Evolutionary conservation across 2,888 invertebrate genomes (phyloP), one percentile per base, ranked within the genome.

Genomic region (Melanchra persicariae): DNA sequence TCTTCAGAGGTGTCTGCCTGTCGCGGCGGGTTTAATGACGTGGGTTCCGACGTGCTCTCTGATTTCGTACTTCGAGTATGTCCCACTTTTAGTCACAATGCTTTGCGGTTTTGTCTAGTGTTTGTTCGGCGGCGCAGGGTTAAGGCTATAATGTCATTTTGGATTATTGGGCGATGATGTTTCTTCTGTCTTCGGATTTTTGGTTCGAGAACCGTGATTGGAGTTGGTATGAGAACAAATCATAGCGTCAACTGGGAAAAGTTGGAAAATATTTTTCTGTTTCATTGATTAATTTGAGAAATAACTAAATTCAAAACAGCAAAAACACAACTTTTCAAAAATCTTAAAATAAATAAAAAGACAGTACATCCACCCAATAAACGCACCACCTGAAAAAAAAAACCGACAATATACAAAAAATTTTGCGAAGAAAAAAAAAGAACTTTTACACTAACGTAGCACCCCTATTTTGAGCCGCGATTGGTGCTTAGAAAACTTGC

Each of bases 1-100:
- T 95, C 95, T 95, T 95, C 92, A 91, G 93, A 96, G 95, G 95
- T 95, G 95, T 96, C 95, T 95, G 94, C 87, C 91, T 93, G 93
- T 92, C 94, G 92, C 90, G 88, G 91, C 87, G 87, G 90, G 94
- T 92, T 95, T 95, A 96, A 96, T 95, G 95, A 93, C 92, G 94
- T 95, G 94, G 93, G 91, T 87, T 91, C 79, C 78, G 67, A 71
- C 77, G 81, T 83, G 83, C 77, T 83, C 81, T 81, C 79, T 91
- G 92, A 87, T 91, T 92, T 89, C 88, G 90, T 89, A 91, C 86
- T 91, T 90, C 91, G 89, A 88, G 87, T 87, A 87, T 93, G 93
- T 89, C 93, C 94, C 92, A 94, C 90, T 93, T 95, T 92, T 87
- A 77, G 77, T 80, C 51, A 91, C 91, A 90, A 91, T 86, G 83